Conservation (phyloP, 2,797 vertebrate genomes). For the Malurus splendens region DNA sequence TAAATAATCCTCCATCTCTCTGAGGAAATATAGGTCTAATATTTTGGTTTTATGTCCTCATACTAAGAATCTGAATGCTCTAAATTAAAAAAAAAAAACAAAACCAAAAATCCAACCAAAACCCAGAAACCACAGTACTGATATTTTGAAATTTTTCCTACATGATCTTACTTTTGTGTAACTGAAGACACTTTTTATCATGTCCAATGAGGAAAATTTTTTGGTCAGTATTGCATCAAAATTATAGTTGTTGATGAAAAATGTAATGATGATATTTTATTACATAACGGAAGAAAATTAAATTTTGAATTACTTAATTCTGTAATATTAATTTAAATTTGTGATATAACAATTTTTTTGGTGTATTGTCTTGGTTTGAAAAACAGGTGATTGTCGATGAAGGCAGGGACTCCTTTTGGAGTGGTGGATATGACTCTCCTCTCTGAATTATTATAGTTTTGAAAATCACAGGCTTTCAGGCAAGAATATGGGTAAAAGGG, state of each 20-base stretch:
- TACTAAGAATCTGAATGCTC: background rate
- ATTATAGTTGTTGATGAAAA: background rate
- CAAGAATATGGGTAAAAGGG: no score
- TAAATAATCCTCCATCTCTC: background rate
- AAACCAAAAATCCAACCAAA: background rate
- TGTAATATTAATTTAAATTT: background rate
- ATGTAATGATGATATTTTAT: background rate
- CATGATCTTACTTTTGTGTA: background rate
- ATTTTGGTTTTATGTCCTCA: background rate
- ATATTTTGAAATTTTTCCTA: background rate
- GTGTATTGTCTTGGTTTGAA: no score
- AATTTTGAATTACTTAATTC: background rate
- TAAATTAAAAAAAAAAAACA: background rate
- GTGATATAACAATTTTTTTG: background rate
- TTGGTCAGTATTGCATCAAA: background rate
- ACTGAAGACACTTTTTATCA: background rate
- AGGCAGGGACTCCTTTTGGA: no score
- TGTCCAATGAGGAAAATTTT: background rate
- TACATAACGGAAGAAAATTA: background rate
- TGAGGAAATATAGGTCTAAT: background rate
- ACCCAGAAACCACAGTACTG: rapidly evolving
- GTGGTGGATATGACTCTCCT: no score
- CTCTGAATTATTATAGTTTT: no score
- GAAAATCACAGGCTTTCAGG: no score
- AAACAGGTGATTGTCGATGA: no score